Base-by-base conservation (phyloP, 2,888 invertebrate species). In the Lottia gigantea region DNA sequence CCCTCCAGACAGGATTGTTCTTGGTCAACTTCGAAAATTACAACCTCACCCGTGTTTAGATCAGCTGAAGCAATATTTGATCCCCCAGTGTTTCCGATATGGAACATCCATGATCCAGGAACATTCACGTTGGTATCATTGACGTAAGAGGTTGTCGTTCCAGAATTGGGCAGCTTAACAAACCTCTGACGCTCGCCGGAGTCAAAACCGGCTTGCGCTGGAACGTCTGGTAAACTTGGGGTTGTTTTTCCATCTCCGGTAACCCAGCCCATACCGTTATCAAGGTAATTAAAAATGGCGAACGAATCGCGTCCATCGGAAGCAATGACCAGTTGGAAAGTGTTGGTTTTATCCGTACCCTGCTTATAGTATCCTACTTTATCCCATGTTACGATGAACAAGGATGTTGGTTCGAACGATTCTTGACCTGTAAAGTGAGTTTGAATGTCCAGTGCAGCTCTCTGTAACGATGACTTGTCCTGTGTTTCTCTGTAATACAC, bases 121-220 rank as follows among this genome's bases (percentile, higher is more conserved):
- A 93, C 91, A 70, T 94, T 93, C 68, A 94, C 91, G 88, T 98
- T 98, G 0, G 96, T 94, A 91, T 93, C 93, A 79, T 96, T 73
- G 49, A 73, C 67, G 62, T 76, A 77, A 76, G 95, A 93, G 89
- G 94, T 94, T 86, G 95, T 95, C n/a, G 94, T 95, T 62, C 97
- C 98, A 16, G 97, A 97, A 69, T 95, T 95, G 73, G 93, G 93
- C 25, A 98, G 90, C 2, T 92, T 91, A 82, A 92, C 93, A 68
- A 75, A 75, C 70, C 92, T 90, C 71, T 93, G 91, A 61, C 95
- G 95, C 86, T 95, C 95, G 74, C 94, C 94, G 0, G 95, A 92
- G 76, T 95, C 92, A 81, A 98, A 94, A 2, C 97, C 98, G 67
- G 94, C 96, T 89, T 98, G 98, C 0, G 96, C 97, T 80, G 95